These are phyloP conservation scores for Vespertilio murinus DNA, from an alignment of 2,797 vertebrate species.

Conservation along the genomic window DNA sequence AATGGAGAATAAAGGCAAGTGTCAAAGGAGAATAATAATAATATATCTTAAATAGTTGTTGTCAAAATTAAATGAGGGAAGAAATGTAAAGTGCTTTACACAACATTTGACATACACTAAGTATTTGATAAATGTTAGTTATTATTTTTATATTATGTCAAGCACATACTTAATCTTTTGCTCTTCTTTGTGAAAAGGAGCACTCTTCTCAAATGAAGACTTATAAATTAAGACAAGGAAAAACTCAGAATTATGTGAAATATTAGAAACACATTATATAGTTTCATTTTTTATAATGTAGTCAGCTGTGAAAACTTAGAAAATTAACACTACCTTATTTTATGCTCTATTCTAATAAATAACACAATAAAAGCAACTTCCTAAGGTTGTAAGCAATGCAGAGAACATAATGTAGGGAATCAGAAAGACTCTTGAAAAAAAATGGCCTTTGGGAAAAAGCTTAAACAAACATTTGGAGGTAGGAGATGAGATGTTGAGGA, in stretches of 20 bases:
- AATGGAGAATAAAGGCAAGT: constrained; percentile 29
- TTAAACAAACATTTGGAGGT: background rate
- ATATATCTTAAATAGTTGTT: constrained; percentile 33
- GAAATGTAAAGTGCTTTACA: constrained; percentile 39
- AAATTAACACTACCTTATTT: background rate
- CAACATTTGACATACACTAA: constrained; percentile 39
- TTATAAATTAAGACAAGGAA: constrained; percentile 25
- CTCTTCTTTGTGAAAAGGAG: constrained; percentile 53
- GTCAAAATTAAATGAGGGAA: constrained; percentile 62
- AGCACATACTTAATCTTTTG: constrained; percentile 52
- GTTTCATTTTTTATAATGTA: constrained; percentile 18
- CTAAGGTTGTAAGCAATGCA: background rate
- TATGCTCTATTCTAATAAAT: constrained; percentile 44
- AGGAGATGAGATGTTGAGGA: background rate
- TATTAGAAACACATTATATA: background rate
- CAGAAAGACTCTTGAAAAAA: background rate
- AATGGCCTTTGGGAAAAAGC: background rate
- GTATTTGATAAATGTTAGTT: constrained; percentile 58
- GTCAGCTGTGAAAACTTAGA: background rate
- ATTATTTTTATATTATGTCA: constrained; percentile 68
- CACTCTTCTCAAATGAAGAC: constrained; percentile 45
- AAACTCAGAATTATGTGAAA: constrained; percentile 37
- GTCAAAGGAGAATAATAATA: constrained; percentile 49
- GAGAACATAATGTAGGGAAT: background rate
- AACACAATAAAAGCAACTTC: background rate